Evolutionary conservation across 2,797 vertebrate genomes (phyloP).

Genomic region (Diplodus puntazzo): DNA sequence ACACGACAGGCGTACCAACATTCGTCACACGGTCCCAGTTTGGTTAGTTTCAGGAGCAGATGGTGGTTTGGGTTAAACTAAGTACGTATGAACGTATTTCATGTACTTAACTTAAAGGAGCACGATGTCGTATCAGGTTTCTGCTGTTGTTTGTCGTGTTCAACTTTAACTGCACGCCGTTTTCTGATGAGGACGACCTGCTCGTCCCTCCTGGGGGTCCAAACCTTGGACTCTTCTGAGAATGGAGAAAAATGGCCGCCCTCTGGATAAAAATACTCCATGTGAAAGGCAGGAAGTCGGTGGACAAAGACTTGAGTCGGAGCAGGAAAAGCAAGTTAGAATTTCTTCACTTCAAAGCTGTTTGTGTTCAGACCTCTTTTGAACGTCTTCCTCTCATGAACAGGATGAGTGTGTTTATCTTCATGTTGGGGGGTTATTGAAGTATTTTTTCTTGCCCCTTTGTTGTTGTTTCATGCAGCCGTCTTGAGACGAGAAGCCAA

Average conservation of each 20-base stretch:
- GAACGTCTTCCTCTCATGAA: conserved; percentile 49
- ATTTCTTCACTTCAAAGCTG: conserved; percentile 76
- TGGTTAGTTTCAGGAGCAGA: no score
- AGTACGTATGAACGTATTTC: no score
- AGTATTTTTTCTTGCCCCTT: background rate
- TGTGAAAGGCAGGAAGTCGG: conserved; percentile 41
- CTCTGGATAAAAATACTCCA: conserved; percentile 21
- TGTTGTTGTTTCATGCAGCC: conserved; percentile 62
- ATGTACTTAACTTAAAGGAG: no score
- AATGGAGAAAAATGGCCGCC: conserved; percentile 15
- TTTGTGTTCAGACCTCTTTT: conserved; percentile 65
- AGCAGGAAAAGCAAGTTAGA: conserved; percentile 58
- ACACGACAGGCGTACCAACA: no score
- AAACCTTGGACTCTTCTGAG: background rate
- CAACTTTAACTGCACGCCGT: no score
- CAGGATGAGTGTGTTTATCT: conserved; percentile 76
- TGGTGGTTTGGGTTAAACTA: no score
- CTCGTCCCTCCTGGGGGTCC: background rate
- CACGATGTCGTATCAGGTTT: no score
- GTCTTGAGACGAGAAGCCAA: conserved; percentile 42
- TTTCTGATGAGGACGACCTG: no score
- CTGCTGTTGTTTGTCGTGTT: no score
- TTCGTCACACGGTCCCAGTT: no score
- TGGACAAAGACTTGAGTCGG: conserved; percentile 27
- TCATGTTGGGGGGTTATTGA: conserved; percentile 38